Percentiles rank a stretch among this genome's conserved stretches.
These are phyloP conservation scores for Eriocheir sinensis DNA, from an alignment of 1,140 invertebrate species.

Conservation along the genomic window DNA sequence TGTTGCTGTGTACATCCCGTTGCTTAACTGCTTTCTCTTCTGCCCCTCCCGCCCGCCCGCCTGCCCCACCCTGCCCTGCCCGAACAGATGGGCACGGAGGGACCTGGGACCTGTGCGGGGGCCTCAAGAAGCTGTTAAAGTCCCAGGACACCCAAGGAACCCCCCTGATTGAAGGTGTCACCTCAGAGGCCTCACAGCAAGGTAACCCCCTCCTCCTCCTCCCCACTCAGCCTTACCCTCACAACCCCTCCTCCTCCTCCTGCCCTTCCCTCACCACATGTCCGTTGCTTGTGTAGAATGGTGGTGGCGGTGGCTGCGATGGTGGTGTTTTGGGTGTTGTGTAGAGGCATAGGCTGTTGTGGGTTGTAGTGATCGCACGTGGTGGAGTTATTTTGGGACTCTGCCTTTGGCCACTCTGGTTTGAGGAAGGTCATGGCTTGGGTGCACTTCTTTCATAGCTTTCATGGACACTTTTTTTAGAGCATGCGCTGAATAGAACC, in stretches of 20 bases:
- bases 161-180: conserved; percentile 41
- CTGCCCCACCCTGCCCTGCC: background rate
- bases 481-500: too few species aligned
- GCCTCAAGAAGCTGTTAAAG: conserved; percentile 60
- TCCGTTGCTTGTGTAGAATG: background rate
- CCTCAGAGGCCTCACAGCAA: conserved; percentile 42
- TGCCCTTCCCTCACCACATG: background rate
- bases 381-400: too few species aligned
- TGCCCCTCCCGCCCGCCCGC: too few species aligned
- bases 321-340: background rate
- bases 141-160: conserved; percentile 34
- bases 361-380: too few species aligned
- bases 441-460: background rate
- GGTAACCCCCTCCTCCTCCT: conserved; percentile 31
- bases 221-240: background rate
- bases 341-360: background rate
- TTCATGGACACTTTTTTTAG: too few species aligned
- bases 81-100: conserved; percentile 32
- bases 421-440: too few species aligned
- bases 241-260: background rate
- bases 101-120: conserved; percentile 54
- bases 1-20: background rate
- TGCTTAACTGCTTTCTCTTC: conserved; percentile 61
- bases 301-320: background rate
- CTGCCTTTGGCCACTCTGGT: too few species aligned